Evolutionary conservation across 2,113 vertebrate genomes (phyloP), one percentile per base, ranked within the genome.

Genomic region (Ameiurus melas): DNA sequence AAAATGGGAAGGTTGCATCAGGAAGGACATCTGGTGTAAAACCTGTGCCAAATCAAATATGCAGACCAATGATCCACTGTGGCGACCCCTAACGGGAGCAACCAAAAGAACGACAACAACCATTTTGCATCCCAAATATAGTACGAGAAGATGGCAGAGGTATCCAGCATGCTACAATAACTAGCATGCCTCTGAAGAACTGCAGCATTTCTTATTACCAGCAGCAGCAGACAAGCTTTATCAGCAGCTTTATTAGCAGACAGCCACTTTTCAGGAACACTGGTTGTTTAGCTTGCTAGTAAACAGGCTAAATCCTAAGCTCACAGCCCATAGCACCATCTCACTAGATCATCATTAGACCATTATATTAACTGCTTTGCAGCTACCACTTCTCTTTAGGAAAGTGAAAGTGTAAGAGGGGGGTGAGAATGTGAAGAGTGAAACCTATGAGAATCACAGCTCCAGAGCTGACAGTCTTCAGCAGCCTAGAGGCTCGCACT

Each of bases 391-490:
- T 77, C 86, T 51, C 66, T 55, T 53, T 55, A 86, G 80, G 51
- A 20, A 85, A 70, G 83, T 89, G 43, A 85, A 57, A 43, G 60
- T 75, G 68, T 82, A 47, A 85, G 83, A 82, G 1, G 1, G 27
- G 57, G 57, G 66, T 88, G 86, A 90, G 86, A 86, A 68, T 7
- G 10, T 43, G 78, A 10, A 39, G 64, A 58, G 53, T 43, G 25
- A 82, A 87, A 66, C 16, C 58, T 64, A 27, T 68, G 53, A 71
- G 86, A 89, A 86, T 53, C 62, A 86, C 79, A 62, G 84, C 60
- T 88, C 70, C 79, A 71, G 85, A 77, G 68, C 85, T 89, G 86
- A 84, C 86, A 91, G 88, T 57, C 70, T 70, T 30, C 81, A 70
- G 71, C 66, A 87, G 86, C 87, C 87, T 68, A 47, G 66, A 53